Base-by-base conservation (phyloP, 2,113 vertebrate genomes). In the Marmota flaviventris region DNA sequence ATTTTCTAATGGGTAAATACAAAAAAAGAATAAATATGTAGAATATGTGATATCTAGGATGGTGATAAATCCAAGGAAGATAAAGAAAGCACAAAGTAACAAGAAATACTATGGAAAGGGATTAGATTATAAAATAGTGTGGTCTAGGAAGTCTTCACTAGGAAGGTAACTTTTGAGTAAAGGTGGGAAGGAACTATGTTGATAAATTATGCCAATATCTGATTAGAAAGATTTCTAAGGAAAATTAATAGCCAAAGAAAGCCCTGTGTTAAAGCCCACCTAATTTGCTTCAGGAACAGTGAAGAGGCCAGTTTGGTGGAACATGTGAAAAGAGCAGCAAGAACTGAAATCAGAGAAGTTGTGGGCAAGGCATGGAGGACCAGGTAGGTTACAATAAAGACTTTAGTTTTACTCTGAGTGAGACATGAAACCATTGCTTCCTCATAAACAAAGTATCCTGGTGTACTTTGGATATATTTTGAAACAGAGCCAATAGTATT, bases 121-220 rank as follows among this genome's bases (percentile, higher is more conserved):
- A 72, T 89, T 85, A 53, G 7, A 72, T 51, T 48, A 27, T 58
- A 51, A 89, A 39, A 78, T 77, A 78, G 77, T 11, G 18, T 76
- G 32, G 32, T 61, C 39, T 25, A 20, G 27, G 72, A 89, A 69
- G 6, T 63, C 25, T 84, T 69, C 39, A 39, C 42, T 93, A 69
- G 11, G n/a, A 84, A 89, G 3, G 12, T 70, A 42, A 89, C n/a
- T 84, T 95, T 84, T 93, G 72, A 85, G 39, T 89, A 78, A 77
- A 77, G 18, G 8, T 78, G 32, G 89, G 39, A 89, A 78, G 37
- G 70, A 77, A 61, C 22, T 10, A 9, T 70, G 3, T 45, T 24
- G 22, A 84, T 84, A 95, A 77, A 72, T 78, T 61, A 85, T 48
- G 14, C 25, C 0, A 34, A 84, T 93, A 70, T 85, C 37, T 70